Conservation (phyloP, 1,140 invertebrate genomes). For the Dysdera silvatica region DNA sequence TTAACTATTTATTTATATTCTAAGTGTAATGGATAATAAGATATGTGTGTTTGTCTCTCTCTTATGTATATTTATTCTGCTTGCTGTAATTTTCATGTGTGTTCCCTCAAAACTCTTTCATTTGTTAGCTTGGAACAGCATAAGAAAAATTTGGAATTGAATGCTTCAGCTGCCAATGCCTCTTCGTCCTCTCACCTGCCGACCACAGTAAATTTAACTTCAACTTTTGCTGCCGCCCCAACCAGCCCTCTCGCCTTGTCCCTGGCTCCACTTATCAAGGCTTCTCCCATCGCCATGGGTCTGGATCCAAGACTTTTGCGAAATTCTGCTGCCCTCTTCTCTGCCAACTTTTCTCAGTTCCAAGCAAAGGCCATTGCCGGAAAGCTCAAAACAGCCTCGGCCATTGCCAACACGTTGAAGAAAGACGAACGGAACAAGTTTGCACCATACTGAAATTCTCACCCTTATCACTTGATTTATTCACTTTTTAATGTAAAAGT, state of each 20-base stretch:
- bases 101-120: too few relatives aligned
- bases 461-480: neutral
- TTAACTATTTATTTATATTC: too few relatives aligned
- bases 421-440: slow-evolving; percentile 17
- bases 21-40: too few relatives aligned
- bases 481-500: neutral
- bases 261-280: slow-evolving; percentile 10
- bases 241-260: slow-evolving; percentile 4
- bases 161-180: neutral
- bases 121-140: slow-evolving; percentile 16
- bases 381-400: slow-evolving; percentile 7
- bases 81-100: too few relatives aligned
- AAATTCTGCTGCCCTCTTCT: slow-evolving; percentile 13
- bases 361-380: slow-evolving; percentile 15
- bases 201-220: slow-evolving; percentile 4
- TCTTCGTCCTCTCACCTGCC: neutral
- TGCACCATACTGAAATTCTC: slow-evolving; percentile 1
- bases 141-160: too few relatives aligned
- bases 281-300: slow-evolving; percentile 6
- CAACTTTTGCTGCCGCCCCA: neutral
- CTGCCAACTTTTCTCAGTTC: slow-evolving; percentile 20
- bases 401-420: neutral
- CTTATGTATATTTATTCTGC: too few relatives aligned
- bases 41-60: too few relatives aligned
- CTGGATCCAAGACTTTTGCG: slow-evolving; percentile 11